Evolutionary conservation across 2,888 invertebrate species (phyloP), one percentile per base, ranked within the genome.

Genomic region (Diachrysia chrysitis): DNA sequence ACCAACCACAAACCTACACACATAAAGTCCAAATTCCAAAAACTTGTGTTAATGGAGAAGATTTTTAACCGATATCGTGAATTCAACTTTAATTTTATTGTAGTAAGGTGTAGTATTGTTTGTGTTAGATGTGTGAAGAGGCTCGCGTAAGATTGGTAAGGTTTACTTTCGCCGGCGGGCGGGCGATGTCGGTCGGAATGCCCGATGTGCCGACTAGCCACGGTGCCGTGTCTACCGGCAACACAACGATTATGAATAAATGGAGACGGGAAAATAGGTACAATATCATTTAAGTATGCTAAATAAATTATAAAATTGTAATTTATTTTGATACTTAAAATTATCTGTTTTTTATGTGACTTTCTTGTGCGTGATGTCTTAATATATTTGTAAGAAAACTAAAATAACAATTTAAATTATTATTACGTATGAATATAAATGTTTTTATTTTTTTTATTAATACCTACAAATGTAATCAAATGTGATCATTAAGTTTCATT

Each of bases 111-210:
- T 55, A 42, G 23, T 35, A 67, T 77, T 16, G 10, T 17, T 58
- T 66, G 53, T 55, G 19, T 21, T 29, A 55, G n/a, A 14, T 19
- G 58, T 67, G 61, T 70, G 76, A 77, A 70, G 79, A 78, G 79
- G 82, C 57, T 83, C 82, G 72, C 71, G 74, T 82, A 82, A 83
- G 78, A 82, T 82, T 80, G 85, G 82, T 89, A 89, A 85, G 87
- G 90, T 92, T 92, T 94, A 94, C 94, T 94, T 94, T 94, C 95
- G 93, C 95, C 89, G 76, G 85, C 86, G 87, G n/a, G 93, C 95
- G 87, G 90, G 88, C 87, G 88, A 90, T 90, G 90, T 90, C 84
- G 91, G 87, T 87, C 89, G 92, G 93, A 93, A 93, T 93, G 92
- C 89, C 89, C 87, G 91, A 91, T 87, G 90, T 87, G 88, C 89